Evolutionary conservation across 2,888 invertebrate genomes (phyloP), one percentile per base, ranked within the genome.

Genomic region (Cataglyphis cursor): DNA sequence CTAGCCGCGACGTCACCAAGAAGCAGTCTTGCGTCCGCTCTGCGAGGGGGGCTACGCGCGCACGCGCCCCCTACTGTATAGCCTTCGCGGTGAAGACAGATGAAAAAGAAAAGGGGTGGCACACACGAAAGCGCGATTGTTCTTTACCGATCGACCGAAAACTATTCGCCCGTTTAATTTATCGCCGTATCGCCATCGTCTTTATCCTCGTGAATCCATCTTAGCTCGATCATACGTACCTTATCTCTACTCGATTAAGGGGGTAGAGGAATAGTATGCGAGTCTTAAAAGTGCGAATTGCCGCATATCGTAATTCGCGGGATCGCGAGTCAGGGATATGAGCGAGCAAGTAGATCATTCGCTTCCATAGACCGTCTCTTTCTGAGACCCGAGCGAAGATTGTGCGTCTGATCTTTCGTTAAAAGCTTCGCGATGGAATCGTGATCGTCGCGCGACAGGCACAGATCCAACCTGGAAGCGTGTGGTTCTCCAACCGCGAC

Each of bases 31-130:
- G 87, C 89, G 84, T 86, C 85, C 87, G 89, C 86, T 90, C 90
- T 87, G 88, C 90, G 89, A 90, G 90, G 87, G 86, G 92, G 91
- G 88, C 85, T 86, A 91, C 92, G 87, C 92, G 92, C 92, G 91
- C 92, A 92, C 93, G 91, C 92, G 91, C 89, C 90, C 91, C 91
- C 92, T 91, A 87, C 89, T 87, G 82, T 85, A 86, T 76, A 88
- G 88, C 87, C 90, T 86, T 87, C 89, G 87, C 86, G 84, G 81
- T 85, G 84, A 59, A 61, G 88, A 80, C 81, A 78, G 83, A 81
- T 78, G 81, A 82, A 68, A 66, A 85, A 81, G 84, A 73, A 80
- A 84, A 76, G 85, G 84, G 86, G 90, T 86, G 81, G 83, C 73
- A 64, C 80, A 65, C 62, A 76, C 78, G 72, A 44, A 64, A 72